Evolutionary conservation across 2,113 vertebrate genomes (phyloP).

Genomic region (Elephantulus edwardii): DNA sequence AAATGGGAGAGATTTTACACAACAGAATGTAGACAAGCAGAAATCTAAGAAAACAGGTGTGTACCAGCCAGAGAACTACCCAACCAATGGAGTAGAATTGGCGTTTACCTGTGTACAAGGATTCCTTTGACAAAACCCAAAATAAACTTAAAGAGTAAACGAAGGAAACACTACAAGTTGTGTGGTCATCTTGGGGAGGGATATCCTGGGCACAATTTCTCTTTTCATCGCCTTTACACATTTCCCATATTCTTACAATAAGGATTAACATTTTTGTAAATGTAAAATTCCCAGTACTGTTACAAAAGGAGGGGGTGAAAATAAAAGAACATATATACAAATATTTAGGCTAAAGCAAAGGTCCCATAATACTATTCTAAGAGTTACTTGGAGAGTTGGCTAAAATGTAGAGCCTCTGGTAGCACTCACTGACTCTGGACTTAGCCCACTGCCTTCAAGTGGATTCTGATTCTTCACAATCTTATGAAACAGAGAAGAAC

Average conservation of each 20-base stretch:
- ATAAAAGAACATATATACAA: background rate
- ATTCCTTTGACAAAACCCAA: background rate
- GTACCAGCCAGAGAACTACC: background rate
- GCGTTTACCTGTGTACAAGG: background rate
- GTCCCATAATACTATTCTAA: background rate
- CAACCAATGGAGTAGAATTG: background rate
- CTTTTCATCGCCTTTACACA: background rate
- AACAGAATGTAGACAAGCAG: background rate
- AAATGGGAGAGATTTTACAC: background rate
- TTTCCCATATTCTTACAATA: background rate
- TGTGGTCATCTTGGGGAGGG: background rate
- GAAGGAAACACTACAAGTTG: background rate
- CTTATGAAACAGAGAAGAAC: background rate
- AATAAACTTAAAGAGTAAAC: background rate
- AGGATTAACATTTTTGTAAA: background rate
- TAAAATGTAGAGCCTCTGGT: background rate
- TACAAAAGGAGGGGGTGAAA: background rate
- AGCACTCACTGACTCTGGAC: background rate
- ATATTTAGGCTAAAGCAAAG: background rate
- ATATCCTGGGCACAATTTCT: background rate
- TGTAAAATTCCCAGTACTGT: background rate
- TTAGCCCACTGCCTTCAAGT: background rate
- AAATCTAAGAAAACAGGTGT: fast-evolving
- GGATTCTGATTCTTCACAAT: background rate
- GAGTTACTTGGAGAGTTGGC: background rate